Evolutionary conservation across 2,888 invertebrate genomes (phyloP), one percentile per base, ranked within the genome.

Genomic region (Napeogenes inachia): DNA sequence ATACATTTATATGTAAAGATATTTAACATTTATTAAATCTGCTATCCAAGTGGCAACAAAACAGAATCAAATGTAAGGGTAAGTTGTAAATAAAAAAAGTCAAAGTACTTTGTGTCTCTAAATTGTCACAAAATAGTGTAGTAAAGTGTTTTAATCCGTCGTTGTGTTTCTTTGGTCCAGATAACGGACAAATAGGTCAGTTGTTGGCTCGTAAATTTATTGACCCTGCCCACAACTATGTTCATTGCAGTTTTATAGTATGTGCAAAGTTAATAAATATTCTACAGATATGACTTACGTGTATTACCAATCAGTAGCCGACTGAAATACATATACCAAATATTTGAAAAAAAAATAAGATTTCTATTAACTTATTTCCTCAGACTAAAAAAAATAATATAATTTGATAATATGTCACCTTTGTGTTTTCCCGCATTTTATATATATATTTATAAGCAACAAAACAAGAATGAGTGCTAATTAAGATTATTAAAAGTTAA

Each of bases 151-250:
- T 50, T 50, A 50, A 50, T 50, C 50, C 50, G 10, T 21, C 50
- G 13, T 50, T 6, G 21, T 50, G n/a, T 30, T 50, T 30, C 50
- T 50, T 10, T 50, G 50, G 50, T 50, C 30, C 30, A 50, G 30
- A 30, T 50, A 30, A n/a, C 47, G 30, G 50, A 50, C 50, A 50
- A 50, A 50, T 50, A 50, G 50, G 50, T 50, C 50, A 50, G 50
- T 12, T 50, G 50, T 50, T 21, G 50, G 50, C 50, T 50, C 50
- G 30, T 50, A 50, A 50, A 50, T 50, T 50, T 50, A 50, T 50
- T 50, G 50, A 50, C 50, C 50, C 50, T 10, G 13, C 30, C 50
- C 30, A 30, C 50, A 50, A 50, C 30, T n/a, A 50, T 50, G 30
- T 50, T 50, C 30, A 50, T 50, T 50, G 50, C 50, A 50, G 12